Evolutionary conservation across 2,888 invertebrate species (phyloP), one percentile per base, ranked within the genome.

Genomic region (Tetragonula carbonaria): DNA sequence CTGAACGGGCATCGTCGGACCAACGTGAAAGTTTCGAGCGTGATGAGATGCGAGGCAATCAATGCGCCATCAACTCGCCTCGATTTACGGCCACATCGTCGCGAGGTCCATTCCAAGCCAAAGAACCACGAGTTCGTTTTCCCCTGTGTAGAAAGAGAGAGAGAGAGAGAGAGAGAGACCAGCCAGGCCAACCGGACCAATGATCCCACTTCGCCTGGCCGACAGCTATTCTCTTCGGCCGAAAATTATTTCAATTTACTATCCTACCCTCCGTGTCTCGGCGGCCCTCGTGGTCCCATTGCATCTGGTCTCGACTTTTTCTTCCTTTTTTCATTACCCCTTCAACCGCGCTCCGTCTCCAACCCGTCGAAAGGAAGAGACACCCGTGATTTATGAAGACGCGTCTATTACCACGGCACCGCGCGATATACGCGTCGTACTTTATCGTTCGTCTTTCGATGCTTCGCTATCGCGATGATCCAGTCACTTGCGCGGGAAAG

Each of bases 51-150:
- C 93, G 90, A 89, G 92, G 93, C 93, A 93, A 93, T 93, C 93
- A 93, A 93, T 93, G 93, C 91, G 91, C 93, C 93, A 93, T 93
- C 93, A 93, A 93, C 93, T 93, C 91, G 90, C 91, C 91, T 93
- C 93, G 93, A 93, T 93, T 93, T 93, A 93, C 93, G 93, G 91
- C 93, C 92, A 92, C 92, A 90, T 91, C 92, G 92, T 93, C 92
- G 91, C 92, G 93, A 84, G 87, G 87, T 75, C 87, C 79, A 84
- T 90, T 88, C 84, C 80, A 80, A 68, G 81, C 51, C 66, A n/a
- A 45, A 45, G n/a, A 74, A 53, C 74, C 65, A 65, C 51, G 72
- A 68, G 81, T 76, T 86, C 85, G 78, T 83, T 80, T 85, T 74
- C 80, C 73, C 71, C 67, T 13, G 59, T 14, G n/a, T 18, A 72